Evolutionary conservation across 2,888 invertebrate species (phyloP), one percentile per base, ranked within the genome.

Genomic region (Drosophila kanekoi): DNA sequence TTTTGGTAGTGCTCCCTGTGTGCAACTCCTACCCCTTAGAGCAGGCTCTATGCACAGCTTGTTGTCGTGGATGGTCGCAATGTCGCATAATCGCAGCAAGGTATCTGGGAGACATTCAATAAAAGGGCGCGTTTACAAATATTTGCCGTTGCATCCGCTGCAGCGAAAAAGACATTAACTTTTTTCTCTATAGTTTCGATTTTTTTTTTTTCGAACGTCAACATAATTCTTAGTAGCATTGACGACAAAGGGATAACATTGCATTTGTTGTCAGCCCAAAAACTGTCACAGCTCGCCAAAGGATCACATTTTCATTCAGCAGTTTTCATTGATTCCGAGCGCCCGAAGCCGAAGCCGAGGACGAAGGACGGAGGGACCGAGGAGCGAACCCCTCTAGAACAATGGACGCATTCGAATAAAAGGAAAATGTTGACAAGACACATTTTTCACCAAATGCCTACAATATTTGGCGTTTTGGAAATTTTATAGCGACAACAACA

Each of bases 181-280:
- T 64, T 51, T 59, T 59, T 58, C 33, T 48, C 48, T 51, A 35
- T 37, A n/a, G 51, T 23, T 58, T 53, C 20, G n/a, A 16, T 71
- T 71, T 43, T 44, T 64, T 33, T 40, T 48, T 23, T 52, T 52
- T 47, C 41, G 43, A 49, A 63, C 56, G 57, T 37, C 86, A 87
- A 84, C 89, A 85, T 80, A 87, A 82, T 87, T 87, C 87, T 84
- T 79, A 84, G 85, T 82, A 82, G 87, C 87, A 81, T 51, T 53
- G 67, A 73, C 62, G 83, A 87, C 89, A 85, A 90, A 89, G 80
- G 89, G 90, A 89, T 89, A 89, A 89, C 87, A 87, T 87, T 82
- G 85, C 85, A 77, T 87, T 81, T 74, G 77, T 85, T 83, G 79
- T 87, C 69, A 84, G 82, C 85, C 82, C 87, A 87, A 79, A 82